A percentile compares a stretch with the other conserved stretches of the same genome.
Evolutionary conservation across 2,797 vertebrate genomes (phyloP).

Genomic region (Phyllotis vaccarum): DNA sequence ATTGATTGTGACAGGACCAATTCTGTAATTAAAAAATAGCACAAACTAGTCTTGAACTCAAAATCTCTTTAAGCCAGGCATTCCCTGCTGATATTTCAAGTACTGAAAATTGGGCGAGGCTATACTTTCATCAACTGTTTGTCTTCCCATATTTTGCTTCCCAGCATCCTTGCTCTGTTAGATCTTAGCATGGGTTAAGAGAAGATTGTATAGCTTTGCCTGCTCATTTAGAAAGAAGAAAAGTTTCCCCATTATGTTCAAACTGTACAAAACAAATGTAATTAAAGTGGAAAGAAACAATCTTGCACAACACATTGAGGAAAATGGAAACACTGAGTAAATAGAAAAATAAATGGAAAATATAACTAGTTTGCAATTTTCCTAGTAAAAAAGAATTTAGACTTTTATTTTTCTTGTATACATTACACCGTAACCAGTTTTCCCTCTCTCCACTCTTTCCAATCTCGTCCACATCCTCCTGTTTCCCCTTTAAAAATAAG

Average conservation of each 20-base stretch:
- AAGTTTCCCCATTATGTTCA: neutral
- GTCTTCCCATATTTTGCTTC: too few relatives aligned
- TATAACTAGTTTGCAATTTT: neutral
- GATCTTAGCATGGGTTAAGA: neutral
- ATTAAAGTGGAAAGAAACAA: neutral
- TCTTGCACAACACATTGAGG: neutral
- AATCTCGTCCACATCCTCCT: too few relatives aligned
- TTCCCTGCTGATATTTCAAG: neutral
- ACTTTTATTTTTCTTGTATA: too few relatives aligned
- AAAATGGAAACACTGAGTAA: neutral
- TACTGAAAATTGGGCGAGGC: neutral
- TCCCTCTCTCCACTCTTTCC: too few relatives aligned
- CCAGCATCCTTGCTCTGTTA: fast-evolving
- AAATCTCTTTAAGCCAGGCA: too few relatives aligned
- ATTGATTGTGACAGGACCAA: neutral
- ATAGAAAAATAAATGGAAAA: neutral
- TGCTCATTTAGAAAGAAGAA: neutral
- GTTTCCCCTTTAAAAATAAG: too few relatives aligned
- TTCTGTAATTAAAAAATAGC: neutral
- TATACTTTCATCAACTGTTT: neutral
- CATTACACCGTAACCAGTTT: too few relatives aligned
- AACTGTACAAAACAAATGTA: neutral
- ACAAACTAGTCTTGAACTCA: neutral
- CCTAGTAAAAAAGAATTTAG: neutral
- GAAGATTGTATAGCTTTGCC: neutral